phyloP scores from a whole-genome alignment of 1,140 invertebrate genomes.

The Drosophila guanche region DNA sequence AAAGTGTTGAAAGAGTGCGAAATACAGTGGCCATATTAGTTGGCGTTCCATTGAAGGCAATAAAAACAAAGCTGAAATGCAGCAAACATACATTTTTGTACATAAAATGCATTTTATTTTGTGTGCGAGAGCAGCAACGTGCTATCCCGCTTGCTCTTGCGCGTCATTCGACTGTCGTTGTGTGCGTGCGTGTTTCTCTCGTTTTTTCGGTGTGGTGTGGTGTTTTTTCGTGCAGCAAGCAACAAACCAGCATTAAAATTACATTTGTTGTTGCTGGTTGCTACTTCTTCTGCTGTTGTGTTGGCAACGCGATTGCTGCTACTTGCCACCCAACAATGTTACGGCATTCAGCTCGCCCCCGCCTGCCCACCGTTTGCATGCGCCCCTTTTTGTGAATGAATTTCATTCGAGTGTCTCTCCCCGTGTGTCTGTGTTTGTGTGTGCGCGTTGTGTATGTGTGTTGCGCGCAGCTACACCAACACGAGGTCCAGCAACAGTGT shows the following conservation, averaged over 20 bases:
- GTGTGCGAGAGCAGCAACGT: slow-evolving; percentile 31
- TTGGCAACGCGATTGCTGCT: slow-evolving; percentile 63
- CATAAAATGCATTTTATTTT: slow-evolving; percentile 66
- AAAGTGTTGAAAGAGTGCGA: not conserved
- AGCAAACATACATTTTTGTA: slow-evolving; percentile 50
- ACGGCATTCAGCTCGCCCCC: slow-evolving; percentile 52
- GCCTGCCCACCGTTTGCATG: slow-evolving; percentile 52
- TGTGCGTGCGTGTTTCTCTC: slow-evolving; percentile 34
- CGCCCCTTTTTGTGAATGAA: slow-evolving; percentile 78
- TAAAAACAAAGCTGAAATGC: not conserved
- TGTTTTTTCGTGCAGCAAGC: slow-evolving; percentile 61
- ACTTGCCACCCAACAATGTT: slow-evolving; percentile 60
- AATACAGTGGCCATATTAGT: slow-evolving; percentile 14
- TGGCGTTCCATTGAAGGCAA: slow-evolving; percentile 28
- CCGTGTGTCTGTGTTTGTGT: slow-evolving; percentile 32
- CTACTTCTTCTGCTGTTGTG: slow-evolving; percentile 47
- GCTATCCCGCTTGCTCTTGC: slow-evolving; percentile 55
- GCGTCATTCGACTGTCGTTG: slow-evolving; percentile 26
- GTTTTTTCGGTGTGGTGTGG: slow-evolving; percentile 36
- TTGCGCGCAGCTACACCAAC: slow-evolving; percentile 55
- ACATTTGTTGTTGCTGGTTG: slow-evolving; percentile 53
- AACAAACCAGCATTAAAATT: slow-evolving; percentile 59
- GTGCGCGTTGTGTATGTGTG: slow-evolving; percentile 41
- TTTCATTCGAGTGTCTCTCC: slow-evolving; percentile 34
- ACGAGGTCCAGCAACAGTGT: slow-evolving; percentile 66